Base-by-base conservation (phyloP, 2,888 invertebrate genomes). In the Acrobasis suavella region DNA sequence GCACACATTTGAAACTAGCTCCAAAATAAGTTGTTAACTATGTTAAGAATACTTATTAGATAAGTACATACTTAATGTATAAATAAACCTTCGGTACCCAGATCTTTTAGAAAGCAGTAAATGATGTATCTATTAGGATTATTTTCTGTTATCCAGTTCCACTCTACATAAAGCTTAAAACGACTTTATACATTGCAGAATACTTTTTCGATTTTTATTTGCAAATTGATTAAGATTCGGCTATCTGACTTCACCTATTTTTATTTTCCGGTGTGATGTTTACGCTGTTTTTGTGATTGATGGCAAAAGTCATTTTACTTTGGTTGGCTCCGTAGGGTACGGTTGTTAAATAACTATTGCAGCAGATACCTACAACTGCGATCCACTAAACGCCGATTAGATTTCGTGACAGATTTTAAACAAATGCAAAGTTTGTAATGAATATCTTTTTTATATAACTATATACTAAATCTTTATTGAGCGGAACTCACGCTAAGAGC, bases 301-400 rank as follows among this genome's bases (percentile, higher is more conserved):
- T 42, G 15, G 17, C 22, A 55, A 55, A 16, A 39, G 55, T 58
- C 42, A 55, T 50, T 58, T 55, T 58, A 51, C 50, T 61, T 50
- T 46, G 52, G 50, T 61, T 55, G 50, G 62, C 62, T n/a, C 52
- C 32, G 37, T 50, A 39, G 60, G 60, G 62, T 54, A 65, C 58
- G 59, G 50, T 42, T 49, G 49, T 60, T 55, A 59, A 42, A 15
- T 22, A n/a, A 46, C 56, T 15, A 56, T 56, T n/a, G 17, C 7
- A 56, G 32, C 8, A 32, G 32, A 46, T 46, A n/a, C n/a, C n/a
- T n/a, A 46, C 46, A 14, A 9, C 46, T 56, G 42, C 56, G 42
- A 46, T 42, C 46, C 17, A 12, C 17, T 17, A 14, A 42, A 56
- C 42, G 56, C 14, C 14, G 17, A n/a, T n/a, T n/a, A 42, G 56